Base-by-base conservation (phyloP, 2,797 vertebrate genomes). In the Notolabrus celidotus region DNA sequence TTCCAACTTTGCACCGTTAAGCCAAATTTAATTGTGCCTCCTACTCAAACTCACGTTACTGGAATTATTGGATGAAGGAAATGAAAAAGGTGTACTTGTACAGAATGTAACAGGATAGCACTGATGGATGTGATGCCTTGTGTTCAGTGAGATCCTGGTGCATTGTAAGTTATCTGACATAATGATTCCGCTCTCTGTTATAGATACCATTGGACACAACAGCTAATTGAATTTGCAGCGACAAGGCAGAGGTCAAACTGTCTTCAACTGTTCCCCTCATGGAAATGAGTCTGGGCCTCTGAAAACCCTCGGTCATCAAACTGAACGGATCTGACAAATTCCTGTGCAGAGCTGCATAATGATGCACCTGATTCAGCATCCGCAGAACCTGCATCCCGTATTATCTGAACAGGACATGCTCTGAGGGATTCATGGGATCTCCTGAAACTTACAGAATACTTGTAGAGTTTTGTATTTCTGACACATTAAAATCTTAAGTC, bases 191-290 rank as follows among this genome's bases (percentile, higher is more conserved):
- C 9, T 53, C 52, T 51, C 22, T 50, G 36, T 50, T 17, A 12
- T 33, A 63, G 46, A 68, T 36, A 36, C 43, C 47, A 46, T 49
- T 43, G 66, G 74, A 74, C 77, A 68, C 19, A 23, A 16, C 23
- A 23, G 20, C 55, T 54, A 77, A 87, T 74, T 74, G 50, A 64
- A 79, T 81, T 75, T 68, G 58, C 47, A 58, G 58, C 49, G 50
- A 68, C 65, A 71, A 56, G 62, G 50, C 54, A 71, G 77, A 57
- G 76, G 76, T 83, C 74, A 68, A 66, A 78, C 49, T 10, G 45
- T 71, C 68, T 78, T 58, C 33, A 56, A 68, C 20, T 47, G 58
- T 63, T 73, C 43, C 43, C 19, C 31, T 71, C 51, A 67, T 71
- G 70, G 45, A 62, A 73, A 72, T 82, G 47, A 55, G 60, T 55